Percentiles rank a stretch among this genome's conserved stretches.
Evolutionary conservation across 2,113 vertebrate genomes (phyloP).

Genomic region (Hemicordylus capensis): DNA sequence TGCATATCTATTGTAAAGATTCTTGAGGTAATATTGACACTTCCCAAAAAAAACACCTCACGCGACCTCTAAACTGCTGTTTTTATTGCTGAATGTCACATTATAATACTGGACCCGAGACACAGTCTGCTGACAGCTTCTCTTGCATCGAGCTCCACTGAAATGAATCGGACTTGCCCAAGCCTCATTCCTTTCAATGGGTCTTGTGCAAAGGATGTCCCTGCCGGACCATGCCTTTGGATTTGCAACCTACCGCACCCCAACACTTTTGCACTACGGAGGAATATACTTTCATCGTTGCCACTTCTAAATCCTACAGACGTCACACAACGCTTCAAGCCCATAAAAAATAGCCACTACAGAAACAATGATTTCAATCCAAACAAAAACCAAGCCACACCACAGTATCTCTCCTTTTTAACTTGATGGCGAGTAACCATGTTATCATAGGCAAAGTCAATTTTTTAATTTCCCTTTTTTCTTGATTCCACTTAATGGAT

Average conservation of each 20-base stretch:
- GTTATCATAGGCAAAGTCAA: slow-evolving; percentile 7
- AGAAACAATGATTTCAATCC: slow-evolving; percentile 41
- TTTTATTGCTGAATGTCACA: slow-evolving; percentile 80
- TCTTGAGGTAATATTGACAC: slow-evolving; percentile 78
- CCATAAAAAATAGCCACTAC: slow-evolving; percentile 41
- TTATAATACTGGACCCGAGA: slow-evolving; percentile 49
- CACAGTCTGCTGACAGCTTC: neutral
- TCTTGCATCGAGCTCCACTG: neutral
- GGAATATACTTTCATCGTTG: slow-evolving; percentile 21
- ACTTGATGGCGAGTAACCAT: slow-evolving; percentile 34
- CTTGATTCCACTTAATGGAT: slow-evolving; percentile 37
- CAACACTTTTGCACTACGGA: slow-evolving; percentile 51
- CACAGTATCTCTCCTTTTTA: slow-evolving; percentile 35
- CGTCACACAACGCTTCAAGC: slow-evolving; percentile 52
- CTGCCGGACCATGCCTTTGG: neutral
- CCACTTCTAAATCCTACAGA: slow-evolving; percentile 47
- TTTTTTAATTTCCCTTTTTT: slow-evolving; percentile 38
- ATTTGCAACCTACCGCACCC: slow-evolving; percentile 48
- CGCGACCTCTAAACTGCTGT: slow-evolving; percentile 55
- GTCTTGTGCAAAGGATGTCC: neutral
- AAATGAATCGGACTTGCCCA: neutral
- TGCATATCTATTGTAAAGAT: slow-evolving; percentile 78
- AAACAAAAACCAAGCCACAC: slow-evolving; percentile 19
- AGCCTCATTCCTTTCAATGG: neutral
- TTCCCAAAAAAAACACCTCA: slow-evolving; percentile 57